These are phyloP conservation scores for Loxodonta africana DNA, from an alignment of 2,113 vertebrate genomes.

Conservation along the genomic window DNA sequence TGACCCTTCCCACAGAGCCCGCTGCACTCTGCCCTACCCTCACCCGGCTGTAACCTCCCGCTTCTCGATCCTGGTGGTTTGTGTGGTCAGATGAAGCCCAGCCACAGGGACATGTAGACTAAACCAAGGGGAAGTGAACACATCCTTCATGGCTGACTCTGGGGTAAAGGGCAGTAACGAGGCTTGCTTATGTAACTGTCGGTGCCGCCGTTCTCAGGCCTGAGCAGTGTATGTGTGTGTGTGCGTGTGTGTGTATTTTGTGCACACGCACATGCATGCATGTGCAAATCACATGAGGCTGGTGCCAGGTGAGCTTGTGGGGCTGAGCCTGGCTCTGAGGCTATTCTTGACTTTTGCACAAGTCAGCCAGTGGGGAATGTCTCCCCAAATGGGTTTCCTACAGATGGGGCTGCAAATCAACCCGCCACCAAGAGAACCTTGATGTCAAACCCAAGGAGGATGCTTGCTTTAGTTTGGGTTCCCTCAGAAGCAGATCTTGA, in stretches of 20 bases:
- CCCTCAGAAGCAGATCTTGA: neutral
- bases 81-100: constrained; percentile 43
- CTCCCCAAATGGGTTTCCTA: neutral
- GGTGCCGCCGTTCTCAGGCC: neutral
- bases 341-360: neutral
- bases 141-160: neutral
- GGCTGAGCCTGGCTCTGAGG: neutral
- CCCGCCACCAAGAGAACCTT: neutral
- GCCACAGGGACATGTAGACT: neutral
- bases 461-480: neutral
- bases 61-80: constrained; percentile 19
- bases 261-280: neutral
- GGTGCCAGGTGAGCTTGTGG: accelerated
- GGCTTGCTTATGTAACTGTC: neutral
- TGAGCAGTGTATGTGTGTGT: neutral
- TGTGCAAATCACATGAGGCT: neutral
- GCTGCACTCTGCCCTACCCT: neutral
- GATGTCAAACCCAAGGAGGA: neutral
- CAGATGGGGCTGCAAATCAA: neutral
- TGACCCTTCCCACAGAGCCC: constrained; percentile 2
- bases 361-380: too few relatives aligned
- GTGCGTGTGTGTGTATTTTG: too few relatives aligned
- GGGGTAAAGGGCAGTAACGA: neutral
- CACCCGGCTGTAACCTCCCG: neutral
- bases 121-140: constrained; percentile 1